These are phyloP conservation scores for Brachyhypopomus gauderio DNA, from an alignment of 2,113 vertebrate genomes.

Conservation along the genomic window DNA sequence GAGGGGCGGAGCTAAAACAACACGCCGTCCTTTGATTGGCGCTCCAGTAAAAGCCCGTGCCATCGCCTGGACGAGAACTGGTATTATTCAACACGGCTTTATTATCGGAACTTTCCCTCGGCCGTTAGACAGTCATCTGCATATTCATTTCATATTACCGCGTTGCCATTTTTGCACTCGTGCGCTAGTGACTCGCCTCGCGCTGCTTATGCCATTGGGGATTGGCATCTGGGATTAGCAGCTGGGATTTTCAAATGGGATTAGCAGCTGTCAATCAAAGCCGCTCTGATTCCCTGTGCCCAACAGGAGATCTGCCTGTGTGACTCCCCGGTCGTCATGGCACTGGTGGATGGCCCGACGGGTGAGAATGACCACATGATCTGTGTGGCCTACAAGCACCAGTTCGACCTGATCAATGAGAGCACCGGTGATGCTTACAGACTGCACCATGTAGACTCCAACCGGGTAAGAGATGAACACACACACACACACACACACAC, in stretches of 20 bases:
- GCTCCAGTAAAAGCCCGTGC: no score
- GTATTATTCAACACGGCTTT: no score
- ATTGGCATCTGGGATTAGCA: no score
- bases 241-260: background rate
- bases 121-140: background rate
- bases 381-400: constrained; percentile 95
- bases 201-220: no score
- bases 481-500: constrained; percentile 8
- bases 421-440: constrained; percentile 93
- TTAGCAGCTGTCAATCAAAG: background rate
- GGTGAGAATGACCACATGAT: constrained; percentile 97
- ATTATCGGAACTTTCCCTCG: background rate
- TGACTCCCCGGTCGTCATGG: constrained; percentile 90
- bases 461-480: constrained; percentile 78
- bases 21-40: no score
- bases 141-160: background rate
- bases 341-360: constrained; percentile 90
- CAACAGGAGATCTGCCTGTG: constrained; percentile 94
- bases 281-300: background rate
- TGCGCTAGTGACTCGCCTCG: no score
- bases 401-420: constrained; percentile 96
- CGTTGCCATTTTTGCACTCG: background rate
- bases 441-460: constrained; percentile 91
- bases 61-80: no score
- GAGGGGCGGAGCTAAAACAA: no score